phyloP scores from a whole-genome alignment of 2,113 vertebrate genomes.

The Erpornis zantholeuca region DNA sequence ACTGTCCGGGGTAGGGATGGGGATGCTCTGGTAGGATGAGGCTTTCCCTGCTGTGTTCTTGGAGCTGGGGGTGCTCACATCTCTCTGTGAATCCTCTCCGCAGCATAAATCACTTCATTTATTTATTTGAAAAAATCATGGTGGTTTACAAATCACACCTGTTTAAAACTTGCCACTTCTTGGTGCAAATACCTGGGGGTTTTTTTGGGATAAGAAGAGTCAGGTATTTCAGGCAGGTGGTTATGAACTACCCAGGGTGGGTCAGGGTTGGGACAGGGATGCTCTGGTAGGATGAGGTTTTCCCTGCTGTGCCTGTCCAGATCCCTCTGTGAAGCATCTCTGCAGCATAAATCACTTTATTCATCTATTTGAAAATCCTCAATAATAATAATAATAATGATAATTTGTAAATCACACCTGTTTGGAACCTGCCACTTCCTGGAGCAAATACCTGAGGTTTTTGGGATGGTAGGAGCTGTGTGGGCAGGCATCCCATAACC shows the following conservation, averaged over 20 bases:
- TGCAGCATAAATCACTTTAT: background rate
- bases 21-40: background rate
- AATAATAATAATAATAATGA: accelerated
- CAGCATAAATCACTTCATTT: background rate
- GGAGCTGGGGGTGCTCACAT: background rate
- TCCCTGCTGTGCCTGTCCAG: background rate
- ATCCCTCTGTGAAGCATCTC: background rate
- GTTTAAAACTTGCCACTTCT: background rate
- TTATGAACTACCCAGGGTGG: background rate
- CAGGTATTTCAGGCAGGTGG: background rate
- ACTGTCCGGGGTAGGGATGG: background rate
- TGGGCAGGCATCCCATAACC: background rate
- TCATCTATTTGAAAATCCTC: background rate
- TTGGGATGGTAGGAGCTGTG: background rate
- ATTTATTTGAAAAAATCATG: background rate
- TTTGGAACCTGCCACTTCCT: background rate
- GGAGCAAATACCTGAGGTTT: background rate
- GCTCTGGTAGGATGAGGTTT: background rate
- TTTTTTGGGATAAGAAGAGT: background rate
- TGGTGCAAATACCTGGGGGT: background rate
- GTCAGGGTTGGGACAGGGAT: background rate
- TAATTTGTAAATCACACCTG: background rate
- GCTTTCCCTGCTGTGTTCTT: background rate
- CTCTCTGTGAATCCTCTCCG: background rate
- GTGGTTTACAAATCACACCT: background rate